phyloP scores from a whole-genome alignment of 2,797 vertebrate species.

The Danio choprae region DNA sequence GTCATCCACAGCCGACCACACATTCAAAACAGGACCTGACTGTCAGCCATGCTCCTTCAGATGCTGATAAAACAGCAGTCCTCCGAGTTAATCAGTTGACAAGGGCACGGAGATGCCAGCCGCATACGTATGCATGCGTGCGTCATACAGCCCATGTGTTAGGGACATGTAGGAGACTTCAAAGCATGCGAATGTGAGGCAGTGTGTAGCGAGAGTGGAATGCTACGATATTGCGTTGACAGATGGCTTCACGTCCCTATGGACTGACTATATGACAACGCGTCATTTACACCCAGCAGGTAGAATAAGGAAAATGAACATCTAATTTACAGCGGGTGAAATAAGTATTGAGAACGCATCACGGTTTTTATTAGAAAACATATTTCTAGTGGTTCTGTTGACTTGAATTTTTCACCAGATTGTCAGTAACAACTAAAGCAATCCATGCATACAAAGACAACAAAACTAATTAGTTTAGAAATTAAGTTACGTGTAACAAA shows the following conservation, averaged over 20 bases:
- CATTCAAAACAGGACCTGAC: slow-evolving; percentile 41
- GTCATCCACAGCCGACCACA: slow-evolving; percentile 42
- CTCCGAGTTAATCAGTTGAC: slow-evolving; percentile 41
- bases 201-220: not conserved
- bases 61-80: slow-evolving; percentile 52
- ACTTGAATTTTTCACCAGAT: too few species aligned
- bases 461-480: too few species aligned
- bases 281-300: not conserved
- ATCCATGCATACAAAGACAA: too few species aligned
- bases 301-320: slow-evolving; percentile 9
- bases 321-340: not conserved
- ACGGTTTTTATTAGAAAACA: too few species aligned
- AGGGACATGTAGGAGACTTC: slow-evolving; percentile 18
- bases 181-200: not conserved
- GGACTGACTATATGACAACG: slow-evolving; percentile 24
- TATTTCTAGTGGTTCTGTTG: too few species aligned
- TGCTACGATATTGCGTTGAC: slow-evolving; percentile 15
- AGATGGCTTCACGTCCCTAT: slow-evolving; percentile 43
- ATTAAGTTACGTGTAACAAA: too few species aligned
- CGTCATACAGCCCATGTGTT: slow-evolving; percentile 41
- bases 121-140: slow-evolving; percentile 21
- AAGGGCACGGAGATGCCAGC: slow-evolving; percentile 29
- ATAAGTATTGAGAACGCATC: too few species aligned
- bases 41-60: slow-evolving; percentile 27
- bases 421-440: too few species aligned